Evolutionary conservation across 1,140 invertebrate species (phyloP).

Genomic region (Chionoecetes opilio): DNA sequence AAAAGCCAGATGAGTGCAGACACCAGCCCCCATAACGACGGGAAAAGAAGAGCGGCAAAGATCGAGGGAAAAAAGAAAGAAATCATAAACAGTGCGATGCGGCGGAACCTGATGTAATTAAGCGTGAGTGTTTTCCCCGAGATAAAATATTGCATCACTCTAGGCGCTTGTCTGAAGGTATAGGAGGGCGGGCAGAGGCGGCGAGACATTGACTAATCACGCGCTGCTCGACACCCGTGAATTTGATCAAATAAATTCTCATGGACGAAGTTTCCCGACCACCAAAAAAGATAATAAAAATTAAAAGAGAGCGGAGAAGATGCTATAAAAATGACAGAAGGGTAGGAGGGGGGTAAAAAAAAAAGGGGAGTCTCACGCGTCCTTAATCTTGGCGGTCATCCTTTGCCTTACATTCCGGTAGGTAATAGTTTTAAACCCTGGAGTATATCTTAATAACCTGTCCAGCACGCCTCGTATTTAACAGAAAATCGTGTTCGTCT

Average conservation of each 20-base stretch:
- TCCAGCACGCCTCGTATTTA: not conserved
- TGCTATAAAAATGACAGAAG: too few relatives aligned
- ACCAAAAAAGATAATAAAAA: not conserved
- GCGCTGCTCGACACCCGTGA: not conserved
- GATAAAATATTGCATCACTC: not conserved
- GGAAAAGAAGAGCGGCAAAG: not conserved
- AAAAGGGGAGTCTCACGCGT: not conserved
- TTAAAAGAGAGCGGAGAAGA: not conserved
- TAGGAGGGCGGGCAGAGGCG: not conserved
- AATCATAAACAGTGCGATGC: not conserved
- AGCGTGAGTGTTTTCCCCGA: not conserved
- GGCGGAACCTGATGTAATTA: not conserved
- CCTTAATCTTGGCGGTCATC: not conserved
- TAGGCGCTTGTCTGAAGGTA: not conserved
- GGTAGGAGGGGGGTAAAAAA: too few relatives aligned
- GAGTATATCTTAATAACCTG: not conserved
- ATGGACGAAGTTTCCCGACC: not conserved
- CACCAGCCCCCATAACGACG: not conserved
- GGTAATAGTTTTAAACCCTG: not conserved
- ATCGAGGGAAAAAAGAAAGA: not conserved
- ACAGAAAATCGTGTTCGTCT: not conserved
- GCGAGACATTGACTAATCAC: not conserved
- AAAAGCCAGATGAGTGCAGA: not conserved
- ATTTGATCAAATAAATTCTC: constrained; percentile 12
- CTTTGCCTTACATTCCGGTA: not conserved